Percentiles rank a stretch among this genome's conserved stretches.
Conservation (phyloP, 2,888 invertebrate genomes). For the Aelia acuminata region DNA sequence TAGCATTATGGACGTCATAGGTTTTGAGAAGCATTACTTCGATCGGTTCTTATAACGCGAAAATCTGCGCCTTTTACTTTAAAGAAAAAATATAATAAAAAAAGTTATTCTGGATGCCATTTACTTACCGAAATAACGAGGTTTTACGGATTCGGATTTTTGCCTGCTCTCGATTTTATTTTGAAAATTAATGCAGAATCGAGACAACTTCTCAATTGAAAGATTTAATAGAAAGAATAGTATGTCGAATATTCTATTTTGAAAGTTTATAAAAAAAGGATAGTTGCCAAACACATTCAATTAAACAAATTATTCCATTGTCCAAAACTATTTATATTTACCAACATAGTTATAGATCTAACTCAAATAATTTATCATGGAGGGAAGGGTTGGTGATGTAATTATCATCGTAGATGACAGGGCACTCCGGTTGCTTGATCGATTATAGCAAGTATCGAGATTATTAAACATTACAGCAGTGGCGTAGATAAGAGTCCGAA, state of each 20-base stretch:
- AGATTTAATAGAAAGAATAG: too few species aligned
- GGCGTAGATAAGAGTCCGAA: neutral
- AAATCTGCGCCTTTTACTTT: neutral
- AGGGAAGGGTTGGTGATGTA: neutral
- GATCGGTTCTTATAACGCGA: neutral
- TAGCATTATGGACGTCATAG: neutral
- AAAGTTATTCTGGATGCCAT: neutral
- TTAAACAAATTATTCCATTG: too few species aligned
- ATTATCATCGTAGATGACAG: neutral
- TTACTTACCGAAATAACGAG: too few species aligned
- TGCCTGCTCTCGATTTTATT: neutral
- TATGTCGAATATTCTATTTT: too few species aligned
- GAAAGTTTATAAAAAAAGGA: too few species aligned
- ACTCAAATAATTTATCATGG: neutral
- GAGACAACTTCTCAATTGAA: too few species aligned
- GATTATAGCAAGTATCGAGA: neutral
- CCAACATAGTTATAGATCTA: neutral
- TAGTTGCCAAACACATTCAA: too few species aligned
- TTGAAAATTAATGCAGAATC: neutral
- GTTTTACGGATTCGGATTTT: neutral
- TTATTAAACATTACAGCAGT: neutral
- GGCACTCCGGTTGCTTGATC: neutral
- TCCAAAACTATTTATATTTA: too few species aligned
- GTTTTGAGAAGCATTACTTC: neutral
- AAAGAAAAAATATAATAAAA: neutral